phyloP scores from a whole-genome alignment of 2,797 vertebrate species.

The Pseudocheirus occidentalis region DNA sequence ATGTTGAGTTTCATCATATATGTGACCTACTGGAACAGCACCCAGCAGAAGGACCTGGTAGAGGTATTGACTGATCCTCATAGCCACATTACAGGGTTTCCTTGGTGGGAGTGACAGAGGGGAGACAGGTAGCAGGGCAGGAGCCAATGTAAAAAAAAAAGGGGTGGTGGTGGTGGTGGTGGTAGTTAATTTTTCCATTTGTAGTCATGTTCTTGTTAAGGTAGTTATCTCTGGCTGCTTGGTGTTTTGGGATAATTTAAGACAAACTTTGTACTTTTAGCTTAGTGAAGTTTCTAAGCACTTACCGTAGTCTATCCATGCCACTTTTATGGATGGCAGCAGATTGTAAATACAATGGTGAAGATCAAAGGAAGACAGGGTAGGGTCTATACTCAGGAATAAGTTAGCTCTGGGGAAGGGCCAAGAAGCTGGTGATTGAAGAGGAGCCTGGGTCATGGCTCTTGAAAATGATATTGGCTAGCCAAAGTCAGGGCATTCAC shows the following conservation, averaged over 20 bases:
- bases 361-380: not conserved
- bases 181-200: not conserved
- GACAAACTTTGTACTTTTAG: not conserved
- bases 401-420: not conserved
- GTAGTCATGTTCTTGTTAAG: not conserved
- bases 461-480: not conserved
- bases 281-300: not conserved
- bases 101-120: not conserved
- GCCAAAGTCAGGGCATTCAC: not conserved
- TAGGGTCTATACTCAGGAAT: not conserved
- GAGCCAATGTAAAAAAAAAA: not conserved
- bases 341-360: not conserved
- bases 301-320: not conserved
- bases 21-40: constrained; percentile 83
- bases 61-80: constrained; percentile 83
- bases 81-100: not conserved
- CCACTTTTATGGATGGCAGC: not conserved
- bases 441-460: not conserved
- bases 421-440: not conserved
- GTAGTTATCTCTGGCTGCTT: not conserved
- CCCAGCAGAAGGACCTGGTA: constrained; percentile 81
- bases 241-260: not conserved
- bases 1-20: constrained; percentile 88
- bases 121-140: not conserved
- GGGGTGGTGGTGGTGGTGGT: too few species aligned